These are phyloP conservation scores for Polydrusus cervinus DNA, from an alignment of 2,888 invertebrate genomes.

Conservation along the genomic window DNA sequence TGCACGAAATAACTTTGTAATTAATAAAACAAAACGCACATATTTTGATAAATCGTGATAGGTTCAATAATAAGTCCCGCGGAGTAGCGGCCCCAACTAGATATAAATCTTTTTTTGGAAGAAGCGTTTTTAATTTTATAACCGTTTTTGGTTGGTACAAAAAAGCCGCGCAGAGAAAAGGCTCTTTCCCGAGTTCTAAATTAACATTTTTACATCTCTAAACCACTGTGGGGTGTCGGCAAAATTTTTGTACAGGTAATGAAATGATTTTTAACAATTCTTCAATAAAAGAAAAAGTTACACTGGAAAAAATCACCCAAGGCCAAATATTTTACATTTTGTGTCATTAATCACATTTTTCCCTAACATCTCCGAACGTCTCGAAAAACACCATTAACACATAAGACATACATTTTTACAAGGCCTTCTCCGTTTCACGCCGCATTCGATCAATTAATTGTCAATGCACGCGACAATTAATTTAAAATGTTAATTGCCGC, in stretches of 20 bases:
- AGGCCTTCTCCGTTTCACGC: constrained; percentile 38
- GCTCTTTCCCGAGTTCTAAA: constrained; percentile 26
- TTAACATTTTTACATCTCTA: constrained; percentile 36
- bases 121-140: constrained; percentile 42
- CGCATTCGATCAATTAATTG: constrained; percentile 51
- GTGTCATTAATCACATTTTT: constrained; percentile 40
- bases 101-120: constrained; percentile 37
- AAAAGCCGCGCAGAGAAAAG: constrained; percentile 31
- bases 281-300: no score
- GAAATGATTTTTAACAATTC: no score
- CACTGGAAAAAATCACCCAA: no score
- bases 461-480: constrained; percentile 49
- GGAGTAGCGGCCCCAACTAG: constrained; percentile 15
- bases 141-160: constrained; percentile 35
- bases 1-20: constrained; percentile 9
- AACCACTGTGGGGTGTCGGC: constrained; percentile 29
- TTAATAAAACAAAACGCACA: constrained; percentile 28
- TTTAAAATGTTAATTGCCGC: constrained; percentile 52
- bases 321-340: no score
- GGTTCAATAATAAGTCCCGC: constrained; percentile 30
- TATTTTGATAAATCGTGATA: constrained; percentile 42
- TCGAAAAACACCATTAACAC: constrained; percentile 47
- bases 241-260: no score
- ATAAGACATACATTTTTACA: constrained; percentile 46
- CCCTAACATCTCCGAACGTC: constrained; percentile 39